Conservation (phyloP, 1,140 invertebrate genomes). For the Trypoxylus dichotomus region DNA sequence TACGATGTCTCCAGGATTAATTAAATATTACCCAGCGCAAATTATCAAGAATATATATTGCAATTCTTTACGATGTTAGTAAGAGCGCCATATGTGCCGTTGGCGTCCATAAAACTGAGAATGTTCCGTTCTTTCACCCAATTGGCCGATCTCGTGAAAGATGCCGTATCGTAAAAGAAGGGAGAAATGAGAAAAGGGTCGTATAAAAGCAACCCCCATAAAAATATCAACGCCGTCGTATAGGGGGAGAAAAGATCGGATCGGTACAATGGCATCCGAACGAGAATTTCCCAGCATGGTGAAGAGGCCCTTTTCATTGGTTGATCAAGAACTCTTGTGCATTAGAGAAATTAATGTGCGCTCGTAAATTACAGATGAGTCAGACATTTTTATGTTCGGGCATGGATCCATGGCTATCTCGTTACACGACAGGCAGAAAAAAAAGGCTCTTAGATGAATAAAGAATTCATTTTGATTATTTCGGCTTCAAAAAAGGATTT, state of each 20-base stretch:
- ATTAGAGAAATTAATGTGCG: conserved; percentile 8
- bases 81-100: conserved; percentile 14
- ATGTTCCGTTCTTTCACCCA: conserved; percentile 3
- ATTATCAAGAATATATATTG: conserved; percentile 23
- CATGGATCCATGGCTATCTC: conserved; percentile 8
- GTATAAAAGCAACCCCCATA: conserved; percentile 14
- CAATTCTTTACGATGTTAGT: conserved; percentile 15
- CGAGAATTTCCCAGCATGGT: background rate
- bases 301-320: conserved; percentile 18
- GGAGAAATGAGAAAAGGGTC: conserved; percentile 21
- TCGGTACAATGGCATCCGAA: conserved; percentile 12
- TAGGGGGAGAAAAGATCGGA: conserved; percentile 5
- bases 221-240: background rate
- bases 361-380: conserved; percentile 22
- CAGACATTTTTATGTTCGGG: background rate
- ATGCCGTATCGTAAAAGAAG: conserved; percentile 7
- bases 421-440: background rate
- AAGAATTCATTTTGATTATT: conserved; percentile 8
- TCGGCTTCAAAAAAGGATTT: background rate
- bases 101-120: background rate
- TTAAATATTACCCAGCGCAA: conserved; percentile 12
- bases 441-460: background rate
- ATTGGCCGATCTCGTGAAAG: conserved; percentile 1
- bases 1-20: conserved; percentile 1
- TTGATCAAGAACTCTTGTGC: conserved; percentile 4